Conservation (phyloP, 1,140 invertebrate genomes). For the Eurosta solidaginis region DNA sequence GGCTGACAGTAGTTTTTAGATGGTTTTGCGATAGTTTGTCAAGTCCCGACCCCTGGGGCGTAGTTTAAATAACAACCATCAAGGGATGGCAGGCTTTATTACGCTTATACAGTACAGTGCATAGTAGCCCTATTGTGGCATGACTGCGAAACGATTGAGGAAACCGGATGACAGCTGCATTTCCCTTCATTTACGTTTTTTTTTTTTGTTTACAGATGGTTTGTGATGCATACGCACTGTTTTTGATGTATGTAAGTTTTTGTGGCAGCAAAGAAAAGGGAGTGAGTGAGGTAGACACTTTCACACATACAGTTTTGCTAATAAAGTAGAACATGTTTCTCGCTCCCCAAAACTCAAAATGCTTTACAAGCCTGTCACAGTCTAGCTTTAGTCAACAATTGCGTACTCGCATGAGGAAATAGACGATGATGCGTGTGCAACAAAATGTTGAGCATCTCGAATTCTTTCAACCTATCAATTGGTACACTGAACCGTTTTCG, state of each 20-base stretch:
- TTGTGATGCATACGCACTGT: background rate
- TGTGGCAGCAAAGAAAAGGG: background rate
- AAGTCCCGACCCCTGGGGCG: background rate
- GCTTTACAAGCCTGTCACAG: no score
- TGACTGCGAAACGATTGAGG: background rate
- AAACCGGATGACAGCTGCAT: constrained; percentile 9
- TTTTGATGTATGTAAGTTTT: background rate
- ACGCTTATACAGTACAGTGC: background rate
- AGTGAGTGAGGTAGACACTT: no score
- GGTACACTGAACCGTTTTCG: no score
- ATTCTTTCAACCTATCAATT: no score
- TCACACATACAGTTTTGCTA: no score
- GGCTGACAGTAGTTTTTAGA: background rate
- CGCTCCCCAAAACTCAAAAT: no score
- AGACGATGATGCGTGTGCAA: no score
- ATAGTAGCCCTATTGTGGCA: background rate
- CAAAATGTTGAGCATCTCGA: no score
- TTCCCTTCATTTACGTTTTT: constrained; percentile 7
- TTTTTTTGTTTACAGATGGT: background rate
- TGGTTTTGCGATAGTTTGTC: background rate
- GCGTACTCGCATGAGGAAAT: no score
- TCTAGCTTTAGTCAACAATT: no score
- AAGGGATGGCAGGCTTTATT: background rate
- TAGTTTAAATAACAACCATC: background rate
- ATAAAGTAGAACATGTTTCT: no score